These are phyloP conservation scores for Pagetopsis macropterus DNA, from an alignment of 2,797 vertebrate species.

Conservation along the genomic window DNA sequence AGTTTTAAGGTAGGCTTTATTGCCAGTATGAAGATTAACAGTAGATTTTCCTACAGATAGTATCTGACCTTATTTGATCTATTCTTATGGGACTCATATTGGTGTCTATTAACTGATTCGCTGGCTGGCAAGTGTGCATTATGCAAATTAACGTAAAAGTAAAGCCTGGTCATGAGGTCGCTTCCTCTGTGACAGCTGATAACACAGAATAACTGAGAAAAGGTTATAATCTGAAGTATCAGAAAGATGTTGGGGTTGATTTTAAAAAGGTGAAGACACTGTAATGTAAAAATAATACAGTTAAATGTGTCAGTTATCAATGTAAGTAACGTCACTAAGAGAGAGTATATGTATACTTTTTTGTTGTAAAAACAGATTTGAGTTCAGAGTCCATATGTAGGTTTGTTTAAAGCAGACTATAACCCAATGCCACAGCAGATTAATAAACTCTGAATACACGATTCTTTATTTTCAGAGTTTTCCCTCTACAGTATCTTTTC, in stretches of 20 bases:
- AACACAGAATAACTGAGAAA: neutral
- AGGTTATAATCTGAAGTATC: slow-evolving; percentile 3
- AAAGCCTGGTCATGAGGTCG: neutral
- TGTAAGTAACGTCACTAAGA: neutral
- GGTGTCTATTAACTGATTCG: neutral
- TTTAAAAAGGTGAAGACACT: slow-evolving; percentile 6
- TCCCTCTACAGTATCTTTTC: slow-evolving; percentile 29
- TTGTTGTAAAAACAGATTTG: slow-evolving; percentile 10
- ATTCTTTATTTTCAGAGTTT: slow-evolving; percentile 29
- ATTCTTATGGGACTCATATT: neutral
- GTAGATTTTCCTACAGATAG: neutral
- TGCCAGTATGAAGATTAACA: neutral
- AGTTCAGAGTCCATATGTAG: slow-evolving; percentile 10
- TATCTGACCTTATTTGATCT: neutral
- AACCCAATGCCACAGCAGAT: neutral
- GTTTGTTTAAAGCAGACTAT: neutral
- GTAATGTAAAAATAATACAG: slow-evolving; percentile 8
- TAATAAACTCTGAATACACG: slow-evolving; percentile 18
- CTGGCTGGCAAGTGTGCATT: neutral
- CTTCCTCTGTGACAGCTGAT: neutral
- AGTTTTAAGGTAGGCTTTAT: neutral
- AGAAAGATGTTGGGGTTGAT: slow-evolving; percentile 29
- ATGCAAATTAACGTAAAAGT: neutral
- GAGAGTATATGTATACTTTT: neutral
- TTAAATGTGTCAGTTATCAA: neutral